Evolutionary conservation across 2,888 invertebrate genomes (phyloP).

Genomic region (Hirtodrosophila trivittata): DNA sequence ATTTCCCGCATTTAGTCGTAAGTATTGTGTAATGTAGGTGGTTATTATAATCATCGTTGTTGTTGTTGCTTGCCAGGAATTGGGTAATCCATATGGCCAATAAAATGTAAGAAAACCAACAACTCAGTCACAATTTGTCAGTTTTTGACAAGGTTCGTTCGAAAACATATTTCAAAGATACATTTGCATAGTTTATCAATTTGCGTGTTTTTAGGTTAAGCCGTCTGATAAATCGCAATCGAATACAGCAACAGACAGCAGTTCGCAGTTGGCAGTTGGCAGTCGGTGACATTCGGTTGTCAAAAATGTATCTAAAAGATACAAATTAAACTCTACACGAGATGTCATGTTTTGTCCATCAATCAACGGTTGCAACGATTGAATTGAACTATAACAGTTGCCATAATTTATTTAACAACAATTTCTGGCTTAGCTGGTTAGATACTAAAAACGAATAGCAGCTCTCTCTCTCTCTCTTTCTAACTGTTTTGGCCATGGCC

Average conservation of each 20-base stretch:
- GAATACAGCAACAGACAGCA: conserved; percentile 13
- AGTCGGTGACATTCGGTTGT: conserved; percentile 14
- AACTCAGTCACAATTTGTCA: conserved; percentile 51
- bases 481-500: conserved; percentile 3
- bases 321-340: conserved; percentile 14
- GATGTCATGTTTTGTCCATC: conserved; percentile 9
- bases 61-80: conserved; percentile 34
- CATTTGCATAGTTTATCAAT: conserved; percentile 66
- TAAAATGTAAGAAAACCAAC: conserved; percentile 30
- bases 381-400: conserved; percentile 26
- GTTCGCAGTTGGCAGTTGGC: conserved; percentile 14
- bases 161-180: conserved; percentile 26
- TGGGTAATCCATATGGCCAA: conserved; percentile 60
- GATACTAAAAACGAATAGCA: neutral
- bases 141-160: conserved; percentile 38
- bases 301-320: conserved; percentile 29
- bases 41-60: conserved; percentile 24
- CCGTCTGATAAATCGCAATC: conserved; percentile 55
- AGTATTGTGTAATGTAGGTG: conserved; percentile 59
- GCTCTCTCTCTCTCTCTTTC: no score
- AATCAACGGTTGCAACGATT: conserved; percentile 33
- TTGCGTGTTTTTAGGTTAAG: conserved; percentile 47
- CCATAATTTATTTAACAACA: conserved; percentile 26
- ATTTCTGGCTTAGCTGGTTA: conserved; percentile 1
- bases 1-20: conserved; percentile 61